phyloP scores from a whole-genome alignment of 2,888 invertebrate species.

The Ceramica pisi region DNA sequence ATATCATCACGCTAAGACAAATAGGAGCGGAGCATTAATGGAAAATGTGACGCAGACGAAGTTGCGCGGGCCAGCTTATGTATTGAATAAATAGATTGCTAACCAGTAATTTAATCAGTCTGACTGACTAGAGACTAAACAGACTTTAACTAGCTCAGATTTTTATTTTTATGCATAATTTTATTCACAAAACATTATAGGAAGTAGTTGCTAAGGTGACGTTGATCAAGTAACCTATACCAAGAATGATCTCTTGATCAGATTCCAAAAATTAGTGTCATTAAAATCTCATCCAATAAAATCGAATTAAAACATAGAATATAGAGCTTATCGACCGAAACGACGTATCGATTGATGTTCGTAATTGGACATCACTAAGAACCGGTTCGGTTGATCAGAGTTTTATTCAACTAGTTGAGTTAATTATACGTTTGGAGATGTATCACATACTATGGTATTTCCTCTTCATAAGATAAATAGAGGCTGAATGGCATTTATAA shows the following conservation, averaged over 20 bases:
- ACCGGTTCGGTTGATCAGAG: slow-evolving; percentile 28
- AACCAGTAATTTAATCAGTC: too few species aligned
- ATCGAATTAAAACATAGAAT: slow-evolving; percentile 1
- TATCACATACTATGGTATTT: slow-evolving; percentile 18
- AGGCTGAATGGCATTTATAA: slow-evolving; percentile 18
- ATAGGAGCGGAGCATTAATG: too few species aligned
- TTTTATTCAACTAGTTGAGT: slow-evolving; percentile 19
- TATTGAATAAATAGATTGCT: too few species aligned
- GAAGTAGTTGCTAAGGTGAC: neutral
- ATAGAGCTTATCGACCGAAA: slow-evolving; percentile 2
- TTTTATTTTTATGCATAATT: neutral
- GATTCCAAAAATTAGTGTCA: slow-evolving; percentile 12
- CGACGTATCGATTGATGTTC: slow-evolving; percentile 14
- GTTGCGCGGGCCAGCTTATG: too few species aligned
- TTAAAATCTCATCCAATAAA: neutral
- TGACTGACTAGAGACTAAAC: too few species aligned
- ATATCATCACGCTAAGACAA: too few species aligned
- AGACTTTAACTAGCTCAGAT: too few species aligned
- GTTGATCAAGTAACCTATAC: neutral
- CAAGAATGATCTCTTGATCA: neutral
- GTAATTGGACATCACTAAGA: slow-evolving; percentile 39
- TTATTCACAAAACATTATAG: slow-evolving; percentile 5
- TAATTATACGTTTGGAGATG: slow-evolving; percentile 25
- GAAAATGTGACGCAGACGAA: too few species aligned
- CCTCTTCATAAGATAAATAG: neutral